Evolutionary conservation across 2,113 vertebrate genomes (phyloP).

Genomic region (Hyla sarda): DNA sequence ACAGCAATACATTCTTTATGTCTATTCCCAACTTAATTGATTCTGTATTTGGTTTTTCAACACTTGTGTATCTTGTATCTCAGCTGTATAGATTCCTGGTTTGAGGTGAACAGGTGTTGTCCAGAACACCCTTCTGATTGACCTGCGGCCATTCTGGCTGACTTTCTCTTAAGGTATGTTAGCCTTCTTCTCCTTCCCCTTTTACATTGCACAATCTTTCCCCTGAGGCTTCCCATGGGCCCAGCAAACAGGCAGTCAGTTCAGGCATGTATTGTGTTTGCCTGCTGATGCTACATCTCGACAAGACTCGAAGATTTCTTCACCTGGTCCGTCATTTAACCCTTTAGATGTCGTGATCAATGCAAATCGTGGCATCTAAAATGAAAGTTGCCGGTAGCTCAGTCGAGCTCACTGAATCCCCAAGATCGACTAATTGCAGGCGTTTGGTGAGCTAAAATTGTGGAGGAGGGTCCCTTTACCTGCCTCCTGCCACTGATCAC

Average conservation of each 20-base stretch:
- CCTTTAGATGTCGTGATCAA: no score
- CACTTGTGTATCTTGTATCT: neutral
- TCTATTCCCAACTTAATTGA: no score
- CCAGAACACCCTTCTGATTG: slow-evolving; percentile 98
- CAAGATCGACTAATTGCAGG: no score
- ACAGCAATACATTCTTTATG: neutral
- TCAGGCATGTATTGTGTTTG: neutral
- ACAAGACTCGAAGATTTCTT: no score
- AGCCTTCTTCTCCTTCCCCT: neutral
- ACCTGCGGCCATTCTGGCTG: slow-evolving; percentile 74
- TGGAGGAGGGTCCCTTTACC: no score
- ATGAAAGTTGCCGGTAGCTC: no score
- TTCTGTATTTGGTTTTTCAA: no score
- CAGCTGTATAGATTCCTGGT: slow-evolving; percentile 99
- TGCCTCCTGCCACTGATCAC: no score
- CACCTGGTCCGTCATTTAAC: no score
- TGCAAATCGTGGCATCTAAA: no score
- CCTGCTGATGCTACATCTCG: neutral
- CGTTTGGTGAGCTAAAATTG: no score
- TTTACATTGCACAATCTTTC: neutral
- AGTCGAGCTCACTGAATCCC: no score
- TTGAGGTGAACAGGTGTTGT: slow-evolving; percentile 99
- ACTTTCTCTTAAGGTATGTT: slow-evolving; percentile 76
- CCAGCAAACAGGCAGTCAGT: neutral
- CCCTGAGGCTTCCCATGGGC: neutral